These are phyloP conservation scores for Ceriagrion tenellum DNA, from an alignment of 2,888 invertebrate genomes.

Conservation along the genomic window DNA sequence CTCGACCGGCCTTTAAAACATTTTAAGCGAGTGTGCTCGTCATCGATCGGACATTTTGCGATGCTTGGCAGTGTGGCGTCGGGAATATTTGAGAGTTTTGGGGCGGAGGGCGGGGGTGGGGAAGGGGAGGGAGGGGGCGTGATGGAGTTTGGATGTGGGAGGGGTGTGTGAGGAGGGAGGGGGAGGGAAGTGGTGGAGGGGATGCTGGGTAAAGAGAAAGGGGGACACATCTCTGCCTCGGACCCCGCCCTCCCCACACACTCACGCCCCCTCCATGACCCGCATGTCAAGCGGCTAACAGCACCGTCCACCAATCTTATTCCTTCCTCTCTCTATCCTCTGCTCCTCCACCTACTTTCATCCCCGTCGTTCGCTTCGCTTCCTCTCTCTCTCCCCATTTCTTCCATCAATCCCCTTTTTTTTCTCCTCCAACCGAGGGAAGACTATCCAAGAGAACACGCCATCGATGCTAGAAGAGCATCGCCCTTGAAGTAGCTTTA, in stretches of 20 bases:
- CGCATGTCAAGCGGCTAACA: constrained; percentile 26
- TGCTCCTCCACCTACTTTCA: not conserved
- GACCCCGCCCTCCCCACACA: not conserved
- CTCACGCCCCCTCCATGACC: not conserved
- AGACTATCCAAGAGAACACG: no score
- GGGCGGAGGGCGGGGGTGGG: not conserved
- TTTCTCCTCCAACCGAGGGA: no score
- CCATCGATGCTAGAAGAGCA: no score
- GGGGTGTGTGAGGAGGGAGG: not conserved
- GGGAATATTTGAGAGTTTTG: not conserved
- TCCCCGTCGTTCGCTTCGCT: not conserved
- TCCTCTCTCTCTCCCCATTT: no score
- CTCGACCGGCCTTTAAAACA: not conserved
- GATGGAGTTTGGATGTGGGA: not conserved
- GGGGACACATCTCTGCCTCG: not conserved
- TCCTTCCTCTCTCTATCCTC: not conserved
- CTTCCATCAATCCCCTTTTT: no score
- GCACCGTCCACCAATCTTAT: not conserved
- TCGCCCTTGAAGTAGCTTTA: no score
- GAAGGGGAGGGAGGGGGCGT: not conserved
- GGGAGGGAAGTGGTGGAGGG: not conserved
- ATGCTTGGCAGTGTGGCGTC: not conserved
- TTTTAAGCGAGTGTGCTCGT: not conserved
- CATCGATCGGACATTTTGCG: constrained; percentile 6
- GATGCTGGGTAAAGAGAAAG: not conserved